These are phyloP conservation scores for Littorina saxatilis DNA, from an alignment of 1,140 invertebrate genomes.

Conservation along the genomic window DNA sequence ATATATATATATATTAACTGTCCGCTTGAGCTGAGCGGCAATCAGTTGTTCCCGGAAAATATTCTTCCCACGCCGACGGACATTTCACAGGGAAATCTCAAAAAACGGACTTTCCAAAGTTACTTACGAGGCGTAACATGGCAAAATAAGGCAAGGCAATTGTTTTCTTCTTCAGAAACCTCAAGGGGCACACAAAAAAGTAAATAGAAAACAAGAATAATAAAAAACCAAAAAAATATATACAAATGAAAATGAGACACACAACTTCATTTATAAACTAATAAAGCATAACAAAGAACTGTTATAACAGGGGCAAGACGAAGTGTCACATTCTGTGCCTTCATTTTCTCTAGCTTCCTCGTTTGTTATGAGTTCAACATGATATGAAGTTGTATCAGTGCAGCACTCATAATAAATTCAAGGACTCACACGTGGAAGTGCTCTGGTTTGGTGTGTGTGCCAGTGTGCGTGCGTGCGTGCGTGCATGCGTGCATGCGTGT, in stretches of 20 bases:
- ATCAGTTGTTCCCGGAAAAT: no score
- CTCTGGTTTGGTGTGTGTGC: background rate
- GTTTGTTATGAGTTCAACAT: background rate
- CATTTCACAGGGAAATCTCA: background rate
- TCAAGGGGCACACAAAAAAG: background rate
- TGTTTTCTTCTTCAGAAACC: background rate
- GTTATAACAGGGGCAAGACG: no score
- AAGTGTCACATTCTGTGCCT: background rate
- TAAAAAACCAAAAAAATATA: background rate
- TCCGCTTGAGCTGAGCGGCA: no score
- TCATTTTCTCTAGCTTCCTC: background rate
- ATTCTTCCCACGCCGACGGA: background rate
- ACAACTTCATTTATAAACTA: no score
- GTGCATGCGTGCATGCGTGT: constrained; percentile 4
- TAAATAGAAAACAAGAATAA: background rate
- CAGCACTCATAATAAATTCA: no score
- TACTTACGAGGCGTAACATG: background rate
- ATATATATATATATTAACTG: no score
- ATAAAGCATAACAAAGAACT: no score
- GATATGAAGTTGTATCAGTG: no score
- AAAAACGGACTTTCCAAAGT: background rate
- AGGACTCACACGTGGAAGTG: no score
- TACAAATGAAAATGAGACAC: no score
- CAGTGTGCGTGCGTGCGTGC: background rate
- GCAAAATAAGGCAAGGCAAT: background rate